phyloP scores from a whole-genome alignment of 2,888 invertebrate species.

The Urechis unicinctus region DNA sequence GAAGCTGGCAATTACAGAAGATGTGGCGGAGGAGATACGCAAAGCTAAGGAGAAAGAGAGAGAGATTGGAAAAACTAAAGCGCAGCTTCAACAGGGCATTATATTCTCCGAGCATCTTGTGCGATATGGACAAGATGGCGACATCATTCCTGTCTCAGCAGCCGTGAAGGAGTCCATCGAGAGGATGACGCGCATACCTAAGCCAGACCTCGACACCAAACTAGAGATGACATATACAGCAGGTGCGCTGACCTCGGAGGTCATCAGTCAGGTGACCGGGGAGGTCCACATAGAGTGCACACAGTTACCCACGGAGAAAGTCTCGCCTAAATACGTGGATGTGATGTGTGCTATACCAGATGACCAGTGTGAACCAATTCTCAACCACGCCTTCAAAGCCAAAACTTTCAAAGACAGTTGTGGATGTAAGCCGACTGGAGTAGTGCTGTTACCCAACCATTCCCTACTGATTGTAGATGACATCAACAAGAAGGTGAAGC shows the following conservation, averaged over 20 bases:
- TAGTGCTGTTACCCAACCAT: conserved; percentile 26
- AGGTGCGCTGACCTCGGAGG: not conserved
- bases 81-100: not conserved
- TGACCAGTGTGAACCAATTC: not conserved
- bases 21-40: not conserved
- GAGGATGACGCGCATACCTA: not conserved
- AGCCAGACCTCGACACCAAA: not conserved
- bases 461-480: conserved; percentile 36
- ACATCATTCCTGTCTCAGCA: not conserved
- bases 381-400: conserved; percentile 5
- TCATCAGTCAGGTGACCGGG: not conserved
- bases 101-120: not conserved
- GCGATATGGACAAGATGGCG: not conserved
- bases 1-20: not conserved
- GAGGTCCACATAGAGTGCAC: not conserved
- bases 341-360: not conserved
- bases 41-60: not conserved
- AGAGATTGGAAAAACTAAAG: not conserved
- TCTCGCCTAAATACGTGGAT: no score
- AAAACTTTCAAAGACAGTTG: conserved; percentile 24
- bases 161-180: not conserved
- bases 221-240: not conserved
- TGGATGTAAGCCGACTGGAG: conserved; percentile 41
- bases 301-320: no score
- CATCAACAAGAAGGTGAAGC: conserved; percentile 39